Percentiles rank a stretch among this genome's conserved stretches.
Evolutionary conservation across 1,140 invertebrate genomes (phyloP).

Genomic region (Telenomus remus): DNA sequence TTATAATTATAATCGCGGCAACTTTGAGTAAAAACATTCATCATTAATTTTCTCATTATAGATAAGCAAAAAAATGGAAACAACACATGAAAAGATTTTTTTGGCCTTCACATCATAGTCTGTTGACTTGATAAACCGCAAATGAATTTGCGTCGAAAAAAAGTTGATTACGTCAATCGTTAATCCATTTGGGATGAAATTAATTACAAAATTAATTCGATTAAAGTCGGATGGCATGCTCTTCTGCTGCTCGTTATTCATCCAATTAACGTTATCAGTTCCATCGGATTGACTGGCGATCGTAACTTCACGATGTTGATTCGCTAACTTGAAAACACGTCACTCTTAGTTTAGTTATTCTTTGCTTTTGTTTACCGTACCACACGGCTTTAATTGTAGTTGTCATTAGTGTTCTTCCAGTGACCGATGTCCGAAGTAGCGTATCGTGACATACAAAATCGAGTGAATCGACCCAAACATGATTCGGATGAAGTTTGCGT

Average conservation of each 20-base stretch:
- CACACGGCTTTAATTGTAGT: conserved; percentile 39
- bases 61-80: no score
- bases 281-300: conserved; percentile 39
- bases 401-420: conserved; percentile 25
- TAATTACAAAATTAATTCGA: conserved; percentile 27
- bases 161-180: neutral
- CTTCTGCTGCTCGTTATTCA: conserved; percentile 35
- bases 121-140: no score
- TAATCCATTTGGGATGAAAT: neutral
- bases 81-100: no score
- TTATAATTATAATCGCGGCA: no score
- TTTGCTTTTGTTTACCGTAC: conserved; percentile 8
- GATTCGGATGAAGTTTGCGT: conserved; percentile 38
- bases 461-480: conserved; percentile 55
- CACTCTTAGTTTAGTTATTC: no score
- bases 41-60: no score
- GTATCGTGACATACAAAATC: conserved; percentile 18
- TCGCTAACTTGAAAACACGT: no score
- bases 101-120: no score
- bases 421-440: conserved; percentile 21
- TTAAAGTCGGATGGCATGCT: conserved; percentile 16
- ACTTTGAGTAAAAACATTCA: no score
- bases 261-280: conserved; percentile 54
- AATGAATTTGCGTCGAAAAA: no score
- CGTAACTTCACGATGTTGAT: conserved; percentile 35